Evolutionary conservation across 2,797 vertebrate genomes (phyloP), one percentile per base, ranked within the genome.

Genomic region (Falco rusticolus): DNA sequence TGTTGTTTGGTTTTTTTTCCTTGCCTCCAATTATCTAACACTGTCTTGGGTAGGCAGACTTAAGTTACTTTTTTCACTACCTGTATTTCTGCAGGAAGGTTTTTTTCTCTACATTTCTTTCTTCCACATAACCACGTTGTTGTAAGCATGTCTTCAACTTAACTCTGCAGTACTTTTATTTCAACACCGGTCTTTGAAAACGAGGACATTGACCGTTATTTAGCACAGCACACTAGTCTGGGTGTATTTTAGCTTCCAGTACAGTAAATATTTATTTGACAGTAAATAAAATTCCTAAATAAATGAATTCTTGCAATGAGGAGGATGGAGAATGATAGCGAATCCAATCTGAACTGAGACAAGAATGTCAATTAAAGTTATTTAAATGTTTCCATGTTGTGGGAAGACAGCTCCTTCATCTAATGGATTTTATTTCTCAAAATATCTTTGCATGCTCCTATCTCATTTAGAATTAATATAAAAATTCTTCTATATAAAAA

Each of bases 1-100:
- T 75, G 24, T 75, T 45, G 39, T 33, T 78, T 43, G 31, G 1
- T 3, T 48, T 65, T 65, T 76, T 60, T 47, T 13, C 20, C 72
- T 92, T 94, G 90, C 88, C 92, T 97, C 65, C 18, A 29, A 85
- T 78, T 64, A 93, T 5, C 59, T 69, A 85, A 87, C 21, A 26
- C 31, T 87, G 5, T 41, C 17, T 72, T 53, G 41, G 13, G 10
- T 26, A 69, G 19, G 26, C 0, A 0, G 57, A 80, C 47, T 79
- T 69, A 33, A 66, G n/a, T 72, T 83, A 71, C 41, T 10, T 72
- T 82, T 89, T 84, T 64, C 77, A 43, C 34, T 25, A 11, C 20
- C n/a, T 61, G 43, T 47, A 78, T 68, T 86, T 89, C 48, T 78
- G 10, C 50, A 68, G 53, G 31, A 77, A 76, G 7, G 1, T 26